Evolutionary conservation across 2,888 invertebrate genomes (phyloP).

Genomic region (Eurois occulta): DNA sequence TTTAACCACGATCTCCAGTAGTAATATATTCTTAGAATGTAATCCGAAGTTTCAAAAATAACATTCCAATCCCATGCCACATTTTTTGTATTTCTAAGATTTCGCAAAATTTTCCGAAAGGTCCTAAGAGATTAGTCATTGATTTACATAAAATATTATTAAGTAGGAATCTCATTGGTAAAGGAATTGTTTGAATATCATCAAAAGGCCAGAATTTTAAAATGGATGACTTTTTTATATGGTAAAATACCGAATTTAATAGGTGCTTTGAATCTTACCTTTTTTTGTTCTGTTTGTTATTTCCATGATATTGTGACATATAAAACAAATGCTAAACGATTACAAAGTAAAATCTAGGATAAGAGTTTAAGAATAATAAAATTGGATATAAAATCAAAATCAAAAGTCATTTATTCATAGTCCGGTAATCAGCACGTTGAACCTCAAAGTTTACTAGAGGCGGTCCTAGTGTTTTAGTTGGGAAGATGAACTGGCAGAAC

Average conservation of each 20-base stretch:
- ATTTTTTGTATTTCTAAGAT: slow-evolving; percentile 35
- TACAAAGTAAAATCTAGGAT: neutral
- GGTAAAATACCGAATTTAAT: neutral
- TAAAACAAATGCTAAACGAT: neutral
- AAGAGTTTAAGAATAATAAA: neutral
- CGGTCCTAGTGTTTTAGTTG: too few relatives aligned
- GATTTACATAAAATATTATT: slow-evolving; percentile 21
- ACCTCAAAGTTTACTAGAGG: too few relatives aligned
- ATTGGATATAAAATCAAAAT: neutral
- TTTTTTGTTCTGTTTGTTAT: neutral
- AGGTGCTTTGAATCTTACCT: neutral
- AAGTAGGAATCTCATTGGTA: neutral
- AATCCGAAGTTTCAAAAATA: slow-evolving; percentile 5
- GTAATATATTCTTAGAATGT: slow-evolving; percentile 10
- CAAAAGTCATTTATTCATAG: too few relatives aligned
- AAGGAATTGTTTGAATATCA: slow-evolving; percentile 16
- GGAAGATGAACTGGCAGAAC: too few relatives aligned
- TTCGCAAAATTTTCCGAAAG: slow-evolving; percentile 38
- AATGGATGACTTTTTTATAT: neutral
- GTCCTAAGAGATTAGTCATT: slow-evolving; percentile 19
- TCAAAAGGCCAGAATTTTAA: neutral
- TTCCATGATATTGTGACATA: neutral
- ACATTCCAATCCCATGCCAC: slow-evolving; percentile 28
- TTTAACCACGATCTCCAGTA: too few relatives aligned
- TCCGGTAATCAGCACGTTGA: too few relatives aligned